A percentile compares a stretch with the other conserved stretches of the same genome.
These are phyloP conservation scores for Metridium senile DNA, from an alignment of 92 coral and sea anemone genomes.

Conservation along the genomic window DNA sequence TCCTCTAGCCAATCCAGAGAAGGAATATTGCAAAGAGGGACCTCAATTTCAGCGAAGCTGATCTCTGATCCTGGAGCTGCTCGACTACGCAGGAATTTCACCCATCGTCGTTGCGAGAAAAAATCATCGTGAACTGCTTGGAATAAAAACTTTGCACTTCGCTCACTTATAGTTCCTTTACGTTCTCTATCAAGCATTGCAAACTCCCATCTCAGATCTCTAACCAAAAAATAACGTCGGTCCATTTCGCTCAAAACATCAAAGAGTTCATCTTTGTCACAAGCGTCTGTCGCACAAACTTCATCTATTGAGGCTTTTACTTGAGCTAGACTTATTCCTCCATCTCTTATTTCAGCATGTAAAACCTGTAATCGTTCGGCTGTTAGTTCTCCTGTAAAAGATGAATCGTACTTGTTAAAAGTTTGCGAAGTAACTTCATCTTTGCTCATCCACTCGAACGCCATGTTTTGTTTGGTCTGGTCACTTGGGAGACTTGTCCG, in stretches of 20 bases:
- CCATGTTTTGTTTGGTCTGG: slow-evolving; percentile 75
- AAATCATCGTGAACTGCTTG: slow-evolving; percentile 98
- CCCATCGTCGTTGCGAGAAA: slow-evolving; percentile 86
- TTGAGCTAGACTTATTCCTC: slow-evolving; percentile 86
- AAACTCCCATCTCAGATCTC: slow-evolving; percentile 96
- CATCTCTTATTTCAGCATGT: slow-evolving; percentile 78
- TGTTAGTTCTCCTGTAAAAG: slow-evolving; percentile 82
- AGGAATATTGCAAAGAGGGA: slow-evolving; percentile 92
- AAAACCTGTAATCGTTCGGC: slow-evolving; percentile 83
- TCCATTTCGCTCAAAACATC: slow-evolving; percentile 99
- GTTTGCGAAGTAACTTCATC: slow-evolving; percentile 71
- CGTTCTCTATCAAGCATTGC: slow-evolving; percentile 92
- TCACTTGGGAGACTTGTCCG: slow-evolving; percentile 24
- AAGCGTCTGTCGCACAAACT: slow-evolving; percentile 90
- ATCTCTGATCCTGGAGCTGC: slow-evolving; percentile 94
- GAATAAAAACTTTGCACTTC: slow-evolving; percentile 85
- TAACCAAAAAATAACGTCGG: slow-evolving; percentile 86
- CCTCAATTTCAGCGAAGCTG: slow-evolving; percentile 98
- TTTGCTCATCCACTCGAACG: slow-evolving; percentile 87
- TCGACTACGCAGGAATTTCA: slow-evolving; percentile 92
- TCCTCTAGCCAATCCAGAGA: slow-evolving; percentile 95
- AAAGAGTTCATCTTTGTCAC: slow-evolving; percentile 84
- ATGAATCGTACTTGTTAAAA: slow-evolving; percentile 75
- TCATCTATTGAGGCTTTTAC: slow-evolving; percentile 83
- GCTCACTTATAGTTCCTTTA: slow-evolving; percentile 88